Evolutionary conservation across 2,797 vertebrate genomes (phyloP), one percentile per base, ranked within the genome.

Genomic region (Phylloscopus collybita): DNA sequence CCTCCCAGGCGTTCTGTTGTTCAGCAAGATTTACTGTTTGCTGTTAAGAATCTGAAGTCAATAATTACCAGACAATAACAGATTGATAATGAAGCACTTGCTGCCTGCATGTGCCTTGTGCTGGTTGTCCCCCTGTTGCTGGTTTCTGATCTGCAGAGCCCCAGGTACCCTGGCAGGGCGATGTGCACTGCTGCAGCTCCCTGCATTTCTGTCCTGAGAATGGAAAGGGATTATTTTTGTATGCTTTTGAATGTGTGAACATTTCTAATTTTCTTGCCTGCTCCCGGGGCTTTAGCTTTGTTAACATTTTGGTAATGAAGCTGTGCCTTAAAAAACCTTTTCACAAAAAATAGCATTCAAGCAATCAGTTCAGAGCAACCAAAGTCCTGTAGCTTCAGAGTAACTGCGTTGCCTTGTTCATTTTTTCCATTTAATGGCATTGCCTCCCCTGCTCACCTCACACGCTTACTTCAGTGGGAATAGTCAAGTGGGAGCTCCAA

Each of bases 221-320:
- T 36, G 36, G 59, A 74, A 82, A 80, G 27, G 29, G n/a, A 89
- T 90, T 88, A 84, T 93, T 86, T 93, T 56, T 25, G 16, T 73
- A 26, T 76, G 69, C n/a, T 92, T 80, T 74, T 3, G 2, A 87
- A 95, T 64, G 27, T 74, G 54, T 56, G 40, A 89, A 87, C 76
- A 11, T 90, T 94, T 96, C 54, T 96, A 65, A 95, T 95, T 97
- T 97, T 95, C 93, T 86, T 59, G 78, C 50, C 74, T 87, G n/a
- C 80, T 71, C 67, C 59, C 44, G 51, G 56, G 80, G 86, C 72
- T 34, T 92, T 80, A 65, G 75, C 89, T 94, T 92, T 86, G 74
- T 92, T 82, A 62, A 78, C 70, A 16, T 67, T 96, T 96, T 94
- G 79, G 94, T 97, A 97, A 97, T 94, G 66, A 96, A 93, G 71